Evolutionary conservation across 1,140 invertebrate species (phyloP), one percentile per base, ranked within the genome.

Genomic region (Bombus confusus): DNA sequence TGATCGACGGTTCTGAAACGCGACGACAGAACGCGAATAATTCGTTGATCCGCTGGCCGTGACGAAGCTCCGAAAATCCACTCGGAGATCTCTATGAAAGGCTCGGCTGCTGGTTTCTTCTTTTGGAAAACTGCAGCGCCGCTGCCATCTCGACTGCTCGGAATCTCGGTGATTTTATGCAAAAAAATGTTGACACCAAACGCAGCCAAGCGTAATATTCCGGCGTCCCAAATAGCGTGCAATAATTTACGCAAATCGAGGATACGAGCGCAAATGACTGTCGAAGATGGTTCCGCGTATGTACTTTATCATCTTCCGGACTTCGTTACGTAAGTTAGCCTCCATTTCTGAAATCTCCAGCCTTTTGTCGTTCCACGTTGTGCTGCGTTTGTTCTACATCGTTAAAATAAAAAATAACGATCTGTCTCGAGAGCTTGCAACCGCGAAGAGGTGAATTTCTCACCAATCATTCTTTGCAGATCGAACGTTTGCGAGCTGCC

Each of bases 1-100:
- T 77, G 81, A 83, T 74, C 71, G 41, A 66, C 57, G 62, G 57
- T 62, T 76, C 73, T 68, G 31, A 13, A n/a, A 83, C 39, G 6
- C 37, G 34, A 66, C 57, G 34, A 83, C 81, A 5, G 43, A 76
- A 76, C 10, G 31, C 39, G 79, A 31, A 73, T 72, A 39, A 72
- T 81, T 72, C n/a, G 37, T 72, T 62, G 41, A 81, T 59, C 47
- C 37, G 39, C 22, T 15, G 0, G 2, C 6, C n/a, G 62, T 41
- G 37, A 34, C 64, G 1, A n/a, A 62, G 12, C 41, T n/a, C 12
- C 64, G 31, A 52, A 68, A 34, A 34, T 39, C 3, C 34, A 64
- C 9, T 41, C 28, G 18, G 12, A 31, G 62, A 13, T 28, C 10
- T 12, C n/a, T 25, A 4, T 62, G 28, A 5, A 34, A 34, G 9